Percentiles rank a stretch among this genome's conserved stretches.
phyloP scores from a whole-genome alignment of 2,888 invertebrate species.

The Dascillus cervinus region DNA sequence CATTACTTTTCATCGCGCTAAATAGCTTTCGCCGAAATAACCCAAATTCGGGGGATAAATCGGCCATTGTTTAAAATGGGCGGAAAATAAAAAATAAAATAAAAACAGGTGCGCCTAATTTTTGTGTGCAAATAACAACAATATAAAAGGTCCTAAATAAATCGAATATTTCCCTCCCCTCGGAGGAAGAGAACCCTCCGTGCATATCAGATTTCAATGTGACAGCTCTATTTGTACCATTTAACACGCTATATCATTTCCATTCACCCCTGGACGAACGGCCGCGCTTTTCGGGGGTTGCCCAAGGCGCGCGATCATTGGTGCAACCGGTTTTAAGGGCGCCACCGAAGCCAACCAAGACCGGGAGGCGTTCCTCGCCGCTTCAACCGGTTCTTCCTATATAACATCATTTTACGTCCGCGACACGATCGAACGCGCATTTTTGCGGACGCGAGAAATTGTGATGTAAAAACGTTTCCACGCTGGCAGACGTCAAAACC shows the following conservation, averaged over 20 bases:
- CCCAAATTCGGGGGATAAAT: too few relatives aligned
- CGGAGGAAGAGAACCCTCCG: constrained; percentile 8
- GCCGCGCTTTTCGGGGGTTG: constrained; percentile 21
- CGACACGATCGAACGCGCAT: not conserved
- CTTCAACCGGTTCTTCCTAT: constrained; percentile 5
- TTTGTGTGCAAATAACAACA: too few relatives aligned
- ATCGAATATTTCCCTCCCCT: constrained; percentile 10
- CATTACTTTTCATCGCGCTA: constrained; percentile 18
- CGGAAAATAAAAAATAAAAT: too few relatives aligned
- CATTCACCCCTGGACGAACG: constrained; percentile 24
- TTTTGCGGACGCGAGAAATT: not conserved
- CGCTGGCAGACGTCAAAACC: constrained; percentile 38
- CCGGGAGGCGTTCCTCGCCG: constrained; percentile 15
- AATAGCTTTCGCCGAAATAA: constrained; percentile 20
- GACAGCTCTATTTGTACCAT: constrained; percentile 36
- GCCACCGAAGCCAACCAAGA: constrained; percentile 14
- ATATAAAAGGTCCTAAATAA: too few relatives aligned
- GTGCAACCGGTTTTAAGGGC: constrained; percentile 11
- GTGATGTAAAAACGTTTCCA: constrained; percentile 22
- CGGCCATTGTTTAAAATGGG: too few relatives aligned
- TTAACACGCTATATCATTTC: constrained; percentile 24
- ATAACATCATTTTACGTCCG: not conserved
- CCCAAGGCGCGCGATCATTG: constrained; percentile 16
- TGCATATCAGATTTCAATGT: constrained; percentile 35
- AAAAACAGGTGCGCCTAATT: too few relatives aligned